A percentile compares a stretch with the other conserved stretches of the same genome.
These are phyloP conservation scores for Apteryx owenii DNA, from an alignment of 2,113 vertebrate species.

Conservation along the genomic window DNA sequence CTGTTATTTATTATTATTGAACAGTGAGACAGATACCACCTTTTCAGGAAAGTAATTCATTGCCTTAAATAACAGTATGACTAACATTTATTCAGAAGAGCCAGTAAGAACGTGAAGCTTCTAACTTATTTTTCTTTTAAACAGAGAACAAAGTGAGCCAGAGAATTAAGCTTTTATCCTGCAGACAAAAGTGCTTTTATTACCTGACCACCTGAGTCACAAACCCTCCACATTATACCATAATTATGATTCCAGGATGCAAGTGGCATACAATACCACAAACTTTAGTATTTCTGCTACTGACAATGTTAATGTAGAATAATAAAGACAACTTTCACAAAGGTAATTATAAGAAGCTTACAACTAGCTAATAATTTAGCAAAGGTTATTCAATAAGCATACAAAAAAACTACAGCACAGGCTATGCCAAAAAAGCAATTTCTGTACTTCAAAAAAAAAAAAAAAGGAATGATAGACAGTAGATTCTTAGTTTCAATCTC, in stretches of 20 bases:
- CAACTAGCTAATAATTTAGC: neutral
- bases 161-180: neutral
- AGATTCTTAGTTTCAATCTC: neutral
- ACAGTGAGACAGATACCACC: neutral
- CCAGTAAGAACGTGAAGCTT: neutral
- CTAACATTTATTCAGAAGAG: neutral
- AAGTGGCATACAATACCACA: neutral
- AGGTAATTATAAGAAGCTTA: neutral
- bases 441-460: neutral
- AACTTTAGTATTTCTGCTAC: neutral
- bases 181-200: slow-evolving; percentile 8
- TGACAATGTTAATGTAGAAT: neutral
- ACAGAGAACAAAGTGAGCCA: neutral
- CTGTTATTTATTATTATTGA: neutral
- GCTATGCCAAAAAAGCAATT: neutral
- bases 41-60: neutral
- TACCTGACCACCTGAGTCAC: neutral
- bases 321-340: neutral
- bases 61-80: neutral
- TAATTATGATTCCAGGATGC: neutral
- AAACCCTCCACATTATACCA: neutral
- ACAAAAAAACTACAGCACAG: neutral
- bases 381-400: neutral
- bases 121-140: neutral
- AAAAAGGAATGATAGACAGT: neutral